These are phyloP conservation scores for Agrochola lota DNA, from an alignment of 2,888 invertebrate genomes.

Conservation along the genomic window DNA sequence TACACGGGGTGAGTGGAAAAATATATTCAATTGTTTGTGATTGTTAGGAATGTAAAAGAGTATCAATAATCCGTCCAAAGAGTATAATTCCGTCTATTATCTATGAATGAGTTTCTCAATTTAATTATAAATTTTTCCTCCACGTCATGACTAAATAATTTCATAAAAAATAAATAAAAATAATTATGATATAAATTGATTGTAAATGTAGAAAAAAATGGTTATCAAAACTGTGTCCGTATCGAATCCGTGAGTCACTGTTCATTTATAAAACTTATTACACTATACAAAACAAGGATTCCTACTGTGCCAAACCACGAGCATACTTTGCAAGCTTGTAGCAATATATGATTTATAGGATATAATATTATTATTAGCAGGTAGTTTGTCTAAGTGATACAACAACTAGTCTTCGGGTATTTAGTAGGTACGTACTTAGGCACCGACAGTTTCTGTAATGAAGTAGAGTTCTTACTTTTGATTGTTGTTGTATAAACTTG, in stretches of 20 bases:
- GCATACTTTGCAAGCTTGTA: not conserved
- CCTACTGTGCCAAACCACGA: not conserved
- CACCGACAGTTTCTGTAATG: slow-evolving; percentile 2
- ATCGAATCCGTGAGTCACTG: slow-evolving; percentile 65
- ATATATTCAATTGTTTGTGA: slow-evolving; percentile 4
- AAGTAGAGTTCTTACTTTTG: slow-evolving; percentile 14
- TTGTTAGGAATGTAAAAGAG: slow-evolving; percentile 1
- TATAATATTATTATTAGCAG: too few relatives aligned
- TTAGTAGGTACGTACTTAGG: not conserved
- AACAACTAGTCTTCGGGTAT: not conserved
- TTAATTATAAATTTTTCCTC: slow-evolving; percentile 36
- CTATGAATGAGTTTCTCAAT: slow-evolving; percentile 43
- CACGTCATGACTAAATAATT: slow-evolving; percentile 13
- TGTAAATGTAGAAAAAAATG: slow-evolving; percentile 62
- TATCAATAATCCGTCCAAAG: not conserved
- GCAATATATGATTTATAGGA: not conserved
- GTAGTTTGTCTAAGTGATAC: not conserved
- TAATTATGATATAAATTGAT: slow-evolving; percentile 61
- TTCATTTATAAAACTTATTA: not conserved
- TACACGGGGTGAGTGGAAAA: too few relatives aligned
- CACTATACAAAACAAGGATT: not conserved
- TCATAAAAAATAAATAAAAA: slow-evolving; percentile 54
- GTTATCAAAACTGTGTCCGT: slow-evolving; percentile 64
- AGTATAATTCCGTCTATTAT: not conserved
- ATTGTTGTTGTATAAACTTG: slow-evolving; percentile 18